phyloP scores from a whole-genome alignment of 64 coral and sea anemone genomes.

The Actinia equina region DNA sequence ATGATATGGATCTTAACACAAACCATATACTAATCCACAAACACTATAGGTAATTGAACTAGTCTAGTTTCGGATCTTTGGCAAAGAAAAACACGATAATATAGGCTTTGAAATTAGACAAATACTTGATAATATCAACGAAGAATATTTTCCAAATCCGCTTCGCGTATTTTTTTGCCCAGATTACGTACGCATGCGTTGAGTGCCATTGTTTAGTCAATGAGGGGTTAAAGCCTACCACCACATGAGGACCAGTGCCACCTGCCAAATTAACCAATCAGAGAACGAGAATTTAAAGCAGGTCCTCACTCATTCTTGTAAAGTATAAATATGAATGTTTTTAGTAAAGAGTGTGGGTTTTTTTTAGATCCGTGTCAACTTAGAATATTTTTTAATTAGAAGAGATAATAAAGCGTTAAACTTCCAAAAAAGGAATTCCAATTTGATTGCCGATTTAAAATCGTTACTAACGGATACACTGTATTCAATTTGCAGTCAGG shows the following conservation, averaged over 20 bases:
- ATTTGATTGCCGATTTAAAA: too few species aligned
- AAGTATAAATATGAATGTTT: not conserved
- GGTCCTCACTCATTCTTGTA: not conserved
- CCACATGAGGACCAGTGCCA: constrained; percentile 2
- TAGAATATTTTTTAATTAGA: too few species aligned
- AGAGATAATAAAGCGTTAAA: too few species aligned
- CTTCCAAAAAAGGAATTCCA: too few species aligned
- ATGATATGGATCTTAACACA: too few species aligned
- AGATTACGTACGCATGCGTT: constrained; percentile 19
- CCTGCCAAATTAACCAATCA: constrained; percentile 36
- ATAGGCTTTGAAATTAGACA: not conserved
- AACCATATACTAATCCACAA: not conserved
- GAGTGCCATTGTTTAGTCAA: not conserved
- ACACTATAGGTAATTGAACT: not conserved
- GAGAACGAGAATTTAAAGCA: not conserved
- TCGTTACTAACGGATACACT: too few species aligned
- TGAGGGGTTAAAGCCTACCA: not conserved
- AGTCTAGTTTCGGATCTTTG: not conserved
- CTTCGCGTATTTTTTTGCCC: not conserved
- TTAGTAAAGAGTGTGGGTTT: not conserved
- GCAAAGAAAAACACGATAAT: not conserved
- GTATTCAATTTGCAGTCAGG: too few species aligned
- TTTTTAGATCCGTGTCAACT: not conserved
- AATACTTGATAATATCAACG: not conserved
- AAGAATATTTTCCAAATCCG: not conserved